Conservation (phyloP, 2,113 vertebrate genomes). For the Nannospalax galili region DNA sequence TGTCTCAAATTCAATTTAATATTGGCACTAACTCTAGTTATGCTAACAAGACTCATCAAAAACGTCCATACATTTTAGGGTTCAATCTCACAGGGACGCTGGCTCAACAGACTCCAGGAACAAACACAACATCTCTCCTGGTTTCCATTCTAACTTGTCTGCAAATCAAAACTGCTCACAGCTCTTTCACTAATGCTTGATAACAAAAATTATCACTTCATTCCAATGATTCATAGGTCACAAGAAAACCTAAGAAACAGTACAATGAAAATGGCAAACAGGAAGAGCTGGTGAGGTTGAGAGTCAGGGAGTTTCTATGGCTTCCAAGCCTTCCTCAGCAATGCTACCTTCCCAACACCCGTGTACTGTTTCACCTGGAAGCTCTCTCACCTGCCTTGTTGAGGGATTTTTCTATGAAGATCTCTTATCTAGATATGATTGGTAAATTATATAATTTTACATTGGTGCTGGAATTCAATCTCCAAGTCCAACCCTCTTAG, state of each 20-base stretch:
- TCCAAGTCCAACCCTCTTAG: not conserved
- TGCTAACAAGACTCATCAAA: not conserved
- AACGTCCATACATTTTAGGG: not conserved
- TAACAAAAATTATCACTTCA: not conserved
- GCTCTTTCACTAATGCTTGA: not conserved
- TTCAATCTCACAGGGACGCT: not conserved
- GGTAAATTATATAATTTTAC: not conserved
- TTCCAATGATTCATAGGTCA: not conserved
- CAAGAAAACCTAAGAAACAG: not conserved
- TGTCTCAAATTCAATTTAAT: not conserved
- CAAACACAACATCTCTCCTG: not conserved
- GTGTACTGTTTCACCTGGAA: not conserved
- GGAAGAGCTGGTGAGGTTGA: not conserved
- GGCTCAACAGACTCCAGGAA: not conserved
- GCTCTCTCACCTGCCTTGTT: not conserved
- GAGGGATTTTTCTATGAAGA: not conserved
- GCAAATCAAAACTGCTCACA: not conserved
- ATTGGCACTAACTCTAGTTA: not conserved
- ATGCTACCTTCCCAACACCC: accelerated
- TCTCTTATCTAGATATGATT: not conserved
- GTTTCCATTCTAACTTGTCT: not conserved
- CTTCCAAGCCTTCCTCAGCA: accelerated
- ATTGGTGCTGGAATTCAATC: not conserved
- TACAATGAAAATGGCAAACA: not conserved
- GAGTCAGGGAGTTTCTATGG: accelerated